A percentile compares a stretch with the other conserved stretches of the same genome.
These are phyloP conservation scores for Parotocinclus haroldoi DNA, from an alignment of 2,797 vertebrate genomes.

Conservation along the genomic window DNA sequence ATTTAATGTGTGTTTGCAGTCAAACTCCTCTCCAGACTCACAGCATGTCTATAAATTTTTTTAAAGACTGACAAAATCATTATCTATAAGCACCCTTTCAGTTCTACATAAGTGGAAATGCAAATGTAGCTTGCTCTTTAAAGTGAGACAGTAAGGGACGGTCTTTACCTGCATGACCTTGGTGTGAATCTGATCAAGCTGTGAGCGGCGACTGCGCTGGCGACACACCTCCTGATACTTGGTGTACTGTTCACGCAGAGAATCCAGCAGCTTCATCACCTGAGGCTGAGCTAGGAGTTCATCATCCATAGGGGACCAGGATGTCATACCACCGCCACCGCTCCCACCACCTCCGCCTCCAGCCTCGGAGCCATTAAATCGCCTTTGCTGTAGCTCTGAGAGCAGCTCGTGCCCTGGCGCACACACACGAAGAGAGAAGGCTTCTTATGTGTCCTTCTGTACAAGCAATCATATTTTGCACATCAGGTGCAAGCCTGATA, in stretches of 20 bases:
- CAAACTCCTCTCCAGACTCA: too few species aligned
- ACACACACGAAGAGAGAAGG: too few species aligned
- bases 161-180: constrained; percentile 93
- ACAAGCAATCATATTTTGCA: too few species aligned
- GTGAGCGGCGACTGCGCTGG: constrained; percentile 90
- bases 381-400: constrained; percentile 92
- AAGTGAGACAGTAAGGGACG: too few species aligned
- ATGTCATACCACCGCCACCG: constrained; percentile 65
- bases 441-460: too few species aligned
- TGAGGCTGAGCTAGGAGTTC: constrained; percentile 96
- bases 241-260: constrained; percentile 91
- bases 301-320: constrained; percentile 97
- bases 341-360: constrained; percentile 63
- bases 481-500: too few species aligned
- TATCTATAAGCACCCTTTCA: too few species aligned
- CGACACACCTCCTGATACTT: constrained; percentile 94
- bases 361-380: constrained; percentile 91
- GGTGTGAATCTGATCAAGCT: constrained; percentile 93
- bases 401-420: constrained; percentile 87
- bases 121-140: too few species aligned
- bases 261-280: constrained; percentile 95
- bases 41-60: too few species aligned
- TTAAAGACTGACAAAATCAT: too few species aligned
- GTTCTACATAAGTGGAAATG: too few species aligned
- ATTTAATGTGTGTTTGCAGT: too few species aligned